phyloP scores from a whole-genome alignment of 1,140 invertebrate genomes.

The Asobara japonica region DNA sequence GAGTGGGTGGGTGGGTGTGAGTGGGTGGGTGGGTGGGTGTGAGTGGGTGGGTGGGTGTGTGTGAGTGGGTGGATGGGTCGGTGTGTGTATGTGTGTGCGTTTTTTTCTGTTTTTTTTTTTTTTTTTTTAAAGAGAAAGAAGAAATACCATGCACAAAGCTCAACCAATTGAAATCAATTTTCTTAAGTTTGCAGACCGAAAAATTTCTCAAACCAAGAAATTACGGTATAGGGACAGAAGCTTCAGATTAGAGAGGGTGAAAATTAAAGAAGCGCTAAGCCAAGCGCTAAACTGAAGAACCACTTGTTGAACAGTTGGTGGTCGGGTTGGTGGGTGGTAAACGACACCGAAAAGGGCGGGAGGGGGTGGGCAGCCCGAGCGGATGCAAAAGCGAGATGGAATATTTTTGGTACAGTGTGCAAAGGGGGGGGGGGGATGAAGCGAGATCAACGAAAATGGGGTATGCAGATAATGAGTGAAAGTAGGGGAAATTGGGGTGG shows the following conservation, averaged over 20 bases:
- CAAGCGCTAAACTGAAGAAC: constrained; percentile 65
- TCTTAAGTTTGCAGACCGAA: too few relatives aligned
- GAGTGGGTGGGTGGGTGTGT: too few relatives aligned
- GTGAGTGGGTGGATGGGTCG: too few relatives aligned
- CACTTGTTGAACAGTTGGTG: constrained; percentile 62
- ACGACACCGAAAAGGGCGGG: constrained; percentile 41
- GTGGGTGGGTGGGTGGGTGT: too few relatives aligned
- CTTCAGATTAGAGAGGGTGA: constrained; percentile 41
- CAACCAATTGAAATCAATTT: too few relatives aligned
- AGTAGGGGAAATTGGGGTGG: constrained; percentile 51
- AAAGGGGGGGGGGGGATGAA: constrained; percentile 31
- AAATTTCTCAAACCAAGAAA: too few relatives aligned
- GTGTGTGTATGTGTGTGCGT: too few relatives aligned
- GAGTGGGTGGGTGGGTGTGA: too few relatives aligned
- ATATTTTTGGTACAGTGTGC: constrained; percentile 25
- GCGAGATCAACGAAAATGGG: constrained; percentile 42
- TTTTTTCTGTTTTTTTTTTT: too few relatives aligned
- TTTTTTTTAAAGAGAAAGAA: too few relatives aligned
- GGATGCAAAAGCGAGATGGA: neutral
- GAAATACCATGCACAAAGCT: too few relatives aligned
- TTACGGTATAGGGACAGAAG: neutral
- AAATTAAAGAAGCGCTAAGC: constrained; percentile 67
- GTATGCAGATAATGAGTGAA: constrained; percentile 61
- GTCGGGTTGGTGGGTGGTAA: constrained; percentile 45
- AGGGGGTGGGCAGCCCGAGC: constrained; percentile 18